Evolutionary conservation across 2,113 vertebrate species (phyloP).

Genomic region (Anarhynchus alexandrinus): DNA sequence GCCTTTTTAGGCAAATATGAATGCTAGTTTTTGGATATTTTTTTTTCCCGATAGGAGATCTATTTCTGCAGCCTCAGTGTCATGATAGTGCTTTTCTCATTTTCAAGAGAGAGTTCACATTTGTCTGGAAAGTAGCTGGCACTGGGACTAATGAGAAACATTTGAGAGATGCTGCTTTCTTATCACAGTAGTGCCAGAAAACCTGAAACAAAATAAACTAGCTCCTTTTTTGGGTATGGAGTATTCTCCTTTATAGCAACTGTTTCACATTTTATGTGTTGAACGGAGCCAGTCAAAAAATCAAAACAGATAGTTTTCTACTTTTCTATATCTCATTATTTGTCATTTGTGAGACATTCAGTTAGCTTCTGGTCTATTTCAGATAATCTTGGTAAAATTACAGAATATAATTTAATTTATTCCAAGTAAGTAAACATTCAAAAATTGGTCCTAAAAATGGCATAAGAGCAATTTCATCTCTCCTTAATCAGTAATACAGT

Average conservation of each 20-base stretch:
- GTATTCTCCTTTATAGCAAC: neutral
- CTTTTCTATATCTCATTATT: neutral
- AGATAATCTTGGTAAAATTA: neutral
- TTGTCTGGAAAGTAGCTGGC: slow-evolving; percentile 17
- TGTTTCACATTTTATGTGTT: neutral
- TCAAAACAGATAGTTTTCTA: neutral
- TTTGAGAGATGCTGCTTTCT: slow-evolving; percentile 23
- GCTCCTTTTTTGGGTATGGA: slow-evolving; percentile 16
- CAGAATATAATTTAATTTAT: neutral
- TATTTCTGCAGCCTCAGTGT: neutral
- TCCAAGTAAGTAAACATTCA: neutral
- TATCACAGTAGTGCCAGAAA: slow-evolving; percentile 26
- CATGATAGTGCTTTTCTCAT: neutral
- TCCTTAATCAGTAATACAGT: neutral
- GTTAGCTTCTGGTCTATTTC: neutral
- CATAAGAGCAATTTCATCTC: neutral
- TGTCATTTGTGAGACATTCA: neutral
- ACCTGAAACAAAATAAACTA: neutral
- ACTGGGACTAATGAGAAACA: slow-evolving; percentile 40
- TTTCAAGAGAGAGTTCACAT: slow-evolving; percentile 9
- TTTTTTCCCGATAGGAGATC: neutral
- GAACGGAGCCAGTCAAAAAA: neutral
- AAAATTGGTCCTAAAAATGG: neutral
- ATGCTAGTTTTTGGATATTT: neutral
- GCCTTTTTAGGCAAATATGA: neutral